Base-by-base conservation (phyloP, 2,113 vertebrate species). In the Lipophrys pholis region DNA sequence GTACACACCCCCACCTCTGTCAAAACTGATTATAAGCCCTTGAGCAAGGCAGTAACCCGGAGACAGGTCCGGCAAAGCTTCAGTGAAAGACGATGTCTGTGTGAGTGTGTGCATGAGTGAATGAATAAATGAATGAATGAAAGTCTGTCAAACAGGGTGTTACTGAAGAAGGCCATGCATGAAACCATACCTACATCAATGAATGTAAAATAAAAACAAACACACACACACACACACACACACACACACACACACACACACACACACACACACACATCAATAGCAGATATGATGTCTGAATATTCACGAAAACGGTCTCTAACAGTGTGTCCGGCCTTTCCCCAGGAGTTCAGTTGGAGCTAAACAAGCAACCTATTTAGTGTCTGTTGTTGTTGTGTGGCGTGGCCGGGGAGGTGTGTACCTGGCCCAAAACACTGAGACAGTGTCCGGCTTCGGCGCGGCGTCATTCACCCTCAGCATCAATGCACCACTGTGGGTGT, bases 371-470 rank as follows among this genome's bases (percentile, higher is more conserved):
- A 42, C 17, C 81, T 36, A 83, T 89, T 89, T 88, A 88, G 74
- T 56, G 53, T 76, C 68, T 83, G 82, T 84, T 88, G 84, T 84
- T 30, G 83, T 78, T 86, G 64, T 80, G 67, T 8, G 8, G 62
- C 53, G 68, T 12, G 59, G 76, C 17, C 40, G 45, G 17, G 61
- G 71, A 48, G 21, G 21, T 73, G 46, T 65, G 66, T 90, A 90
- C 88, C 92, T 88, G 87, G 57, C 48, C 48, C 5, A 40, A 62
- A 80, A 93, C 92, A 93, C 86, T 84, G 86, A 73, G 80, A 55
- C 77, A 86, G 84, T 94, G 90, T 93, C 87, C 46, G 40, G 41
- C 35, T 17, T 42, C 62, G 48, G 58, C 78, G 81, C 64, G 8
- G 43, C 38, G 69, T 69, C 79, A 81, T 52, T 69, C 84, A 74